phyloP scores from a whole-genome alignment of 2,888 invertebrate species.

The Heliconius hortense region DNA sequence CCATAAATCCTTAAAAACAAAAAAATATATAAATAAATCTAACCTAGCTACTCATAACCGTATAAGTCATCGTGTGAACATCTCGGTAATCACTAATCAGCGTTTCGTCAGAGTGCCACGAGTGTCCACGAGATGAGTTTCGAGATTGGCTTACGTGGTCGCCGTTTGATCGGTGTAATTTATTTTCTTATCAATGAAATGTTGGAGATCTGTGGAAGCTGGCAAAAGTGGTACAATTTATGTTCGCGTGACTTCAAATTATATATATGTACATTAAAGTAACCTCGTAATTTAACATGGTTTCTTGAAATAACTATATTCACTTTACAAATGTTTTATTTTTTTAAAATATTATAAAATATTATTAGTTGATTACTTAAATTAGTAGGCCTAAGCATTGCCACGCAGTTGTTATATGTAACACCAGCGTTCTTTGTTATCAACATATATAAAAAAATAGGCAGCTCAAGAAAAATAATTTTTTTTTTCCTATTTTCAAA shows the following conservation, averaged over 20 bases:
- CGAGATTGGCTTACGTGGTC: conserved; percentile 55
- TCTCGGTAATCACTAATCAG: conserved; percentile 31
- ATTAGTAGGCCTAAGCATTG: no score
- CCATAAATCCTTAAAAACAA: no score
- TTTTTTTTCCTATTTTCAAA: no score
- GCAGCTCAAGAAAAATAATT: no score
- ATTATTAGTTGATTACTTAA: no score
- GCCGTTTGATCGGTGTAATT: conserved; percentile 31
- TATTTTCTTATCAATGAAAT: conserved; percentile 33
- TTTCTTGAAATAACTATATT: not conserved
- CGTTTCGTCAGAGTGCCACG: conserved; percentile 41
- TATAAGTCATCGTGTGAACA: conserved; percentile 34
- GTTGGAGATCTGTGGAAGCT: conserved; percentile 10
- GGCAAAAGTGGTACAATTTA: conserved; percentile 22
- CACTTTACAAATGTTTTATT: not conserved
- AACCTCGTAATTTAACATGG: not conserved
- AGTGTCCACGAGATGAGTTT: conserved; percentile 50
- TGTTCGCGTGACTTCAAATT: conserved; percentile 23
- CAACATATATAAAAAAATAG: no score
- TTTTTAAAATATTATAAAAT: not conserved
- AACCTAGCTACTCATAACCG: not conserved
- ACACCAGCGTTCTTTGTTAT: no score
- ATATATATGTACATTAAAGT: not conserved
- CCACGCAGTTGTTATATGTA: no score
- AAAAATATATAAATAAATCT: not conserved